Percentiles rank a stretch among this genome's conserved stretches.
Conservation (phyloP, 2,797 vertebrate species). For the Silurus aristotelis region DNA sequence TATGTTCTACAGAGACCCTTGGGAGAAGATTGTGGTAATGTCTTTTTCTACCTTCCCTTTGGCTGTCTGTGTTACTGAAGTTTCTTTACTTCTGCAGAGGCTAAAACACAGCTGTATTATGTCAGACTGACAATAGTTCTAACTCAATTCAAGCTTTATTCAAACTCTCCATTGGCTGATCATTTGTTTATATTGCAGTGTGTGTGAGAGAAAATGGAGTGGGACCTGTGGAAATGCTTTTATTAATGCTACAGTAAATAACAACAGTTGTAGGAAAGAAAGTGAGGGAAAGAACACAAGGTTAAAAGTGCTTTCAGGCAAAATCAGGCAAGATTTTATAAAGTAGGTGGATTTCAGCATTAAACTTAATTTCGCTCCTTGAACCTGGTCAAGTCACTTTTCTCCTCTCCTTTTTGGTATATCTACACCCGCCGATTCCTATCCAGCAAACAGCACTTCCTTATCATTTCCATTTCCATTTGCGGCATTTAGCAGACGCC, state of each 20-base stretch:
- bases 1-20: slow-evolving; percentile 79
- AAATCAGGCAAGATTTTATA: neutral
- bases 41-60: neutral
- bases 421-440: neutral
- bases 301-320: neutral
- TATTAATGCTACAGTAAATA: neutral
- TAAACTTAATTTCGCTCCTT: too few relatives aligned
- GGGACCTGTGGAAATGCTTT: neutral
- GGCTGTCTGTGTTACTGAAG: neutral
- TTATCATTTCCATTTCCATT: neutral
- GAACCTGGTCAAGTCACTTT: too few relatives aligned
- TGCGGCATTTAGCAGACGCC: too few relatives aligned
- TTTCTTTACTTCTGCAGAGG: too few relatives aligned
- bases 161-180: neutral
- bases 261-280: neutral
- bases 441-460: neutral
- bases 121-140: neutral
- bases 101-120: neutral
- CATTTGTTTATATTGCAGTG: neutral
- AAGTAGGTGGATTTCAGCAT: too few relatives aligned
- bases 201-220: neutral
- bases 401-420: neutral
- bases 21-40: slow-evolving; percentile 87
- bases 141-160: neutral
- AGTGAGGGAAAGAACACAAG: neutral